Percentiles rank a stretch among this genome's conserved stretches.
Evolutionary conservation across 2,888 invertebrate species (phyloP).

Genomic region (Boloria euphrosyne): DNA sequence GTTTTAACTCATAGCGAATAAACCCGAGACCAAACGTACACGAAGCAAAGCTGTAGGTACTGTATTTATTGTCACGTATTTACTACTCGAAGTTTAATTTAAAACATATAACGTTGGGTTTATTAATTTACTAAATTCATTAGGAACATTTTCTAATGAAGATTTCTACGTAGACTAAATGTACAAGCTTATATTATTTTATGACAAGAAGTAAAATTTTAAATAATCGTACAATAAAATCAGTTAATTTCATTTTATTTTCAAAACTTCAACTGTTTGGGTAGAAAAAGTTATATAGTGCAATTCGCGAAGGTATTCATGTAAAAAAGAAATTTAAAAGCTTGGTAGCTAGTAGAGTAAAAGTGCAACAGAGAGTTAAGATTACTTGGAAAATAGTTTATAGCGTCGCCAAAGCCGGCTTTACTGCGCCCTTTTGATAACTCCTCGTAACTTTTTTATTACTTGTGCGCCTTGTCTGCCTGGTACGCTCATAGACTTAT

Average conservation of each 20-base stretch:
- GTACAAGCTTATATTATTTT: too few species aligned
- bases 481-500: conserved; percentile 49
- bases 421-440: conserved; percentile 71
- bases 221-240: too few species aligned
- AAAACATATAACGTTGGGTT: background rate
- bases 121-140: background rate
- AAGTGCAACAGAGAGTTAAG: conserved; percentile 35
- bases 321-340: conserved; percentile 13
- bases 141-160: too few species aligned
- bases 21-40: conserved; percentile 43
- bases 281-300: conserved; percentile 6
- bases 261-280: background rate
- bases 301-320: background rate
- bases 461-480: conserved; percentile 62
- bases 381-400: conserved; percentile 57
- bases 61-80: conserved; percentile 14
- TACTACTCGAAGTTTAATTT: conserved; percentile 2
- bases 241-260: too few species aligned
- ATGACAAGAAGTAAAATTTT: too few species aligned
- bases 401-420: conserved; percentile 56
- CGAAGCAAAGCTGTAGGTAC: conserved; percentile 20
- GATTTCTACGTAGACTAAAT: too few species aligned
- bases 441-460: conserved; percentile 73
- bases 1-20: conserved; percentile 65
- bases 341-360: conserved; percentile 22